Evolutionary conservation across 1,140 invertebrate genomes (phyloP).

Genomic region (Leptoteleia sp.): DNA sequence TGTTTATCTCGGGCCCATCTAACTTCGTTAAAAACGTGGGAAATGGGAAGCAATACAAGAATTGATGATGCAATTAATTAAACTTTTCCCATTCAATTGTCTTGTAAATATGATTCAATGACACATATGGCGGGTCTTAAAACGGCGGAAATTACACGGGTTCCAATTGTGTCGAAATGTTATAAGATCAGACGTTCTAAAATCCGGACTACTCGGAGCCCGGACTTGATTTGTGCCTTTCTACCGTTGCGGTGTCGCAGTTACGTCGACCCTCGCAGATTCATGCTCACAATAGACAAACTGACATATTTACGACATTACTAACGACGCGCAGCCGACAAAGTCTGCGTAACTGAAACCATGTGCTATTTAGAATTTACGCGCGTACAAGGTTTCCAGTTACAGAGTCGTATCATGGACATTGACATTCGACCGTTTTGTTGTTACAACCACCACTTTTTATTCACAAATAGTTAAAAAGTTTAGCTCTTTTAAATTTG

Average conservation of each 20-base stretch:
- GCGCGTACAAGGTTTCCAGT: slow-evolving; percentile 44
- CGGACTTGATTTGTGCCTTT: slow-evolving; percentile 48
- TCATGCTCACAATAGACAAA: slow-evolving; percentile 57
- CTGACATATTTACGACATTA: slow-evolving; percentile 64
- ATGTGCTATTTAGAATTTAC: slow-evolving; percentile 55
- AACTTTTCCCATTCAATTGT: too few species aligned
- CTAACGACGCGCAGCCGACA: slow-evolving; percentile 49
- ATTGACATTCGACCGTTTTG: slow-evolving; percentile 43
- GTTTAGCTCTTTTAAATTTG: too few species aligned
- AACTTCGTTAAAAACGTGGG: too few species aligned
- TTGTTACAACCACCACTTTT: slow-evolving; percentile 19
- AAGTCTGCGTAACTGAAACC: slow-evolving; percentile 53
- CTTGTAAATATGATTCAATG: slow-evolving; percentile 20
- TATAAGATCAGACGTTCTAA: slow-evolving; percentile 38
- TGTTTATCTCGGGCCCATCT: too few species aligned
- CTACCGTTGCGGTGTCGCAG: slow-evolving; percentile 28
- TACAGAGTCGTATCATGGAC: slow-evolving; percentile 36
- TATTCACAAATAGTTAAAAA: slow-evolving; percentile 10
- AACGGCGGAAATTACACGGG: slow-evolving; percentile 45
- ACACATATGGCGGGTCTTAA: not conserved
- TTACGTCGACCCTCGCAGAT: slow-evolving; percentile 52
- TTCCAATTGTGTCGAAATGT: slow-evolving; percentile 25
- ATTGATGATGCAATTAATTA: too few species aligned
- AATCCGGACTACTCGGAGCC: slow-evolving; percentile 11
- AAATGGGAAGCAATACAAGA: too few species aligned